Percentiles rank a stretch among this genome's conserved stretches.
Evolutionary conservation across 1,140 invertebrate species (phyloP).

Genomic region (Berghia stephanieae): DNA sequence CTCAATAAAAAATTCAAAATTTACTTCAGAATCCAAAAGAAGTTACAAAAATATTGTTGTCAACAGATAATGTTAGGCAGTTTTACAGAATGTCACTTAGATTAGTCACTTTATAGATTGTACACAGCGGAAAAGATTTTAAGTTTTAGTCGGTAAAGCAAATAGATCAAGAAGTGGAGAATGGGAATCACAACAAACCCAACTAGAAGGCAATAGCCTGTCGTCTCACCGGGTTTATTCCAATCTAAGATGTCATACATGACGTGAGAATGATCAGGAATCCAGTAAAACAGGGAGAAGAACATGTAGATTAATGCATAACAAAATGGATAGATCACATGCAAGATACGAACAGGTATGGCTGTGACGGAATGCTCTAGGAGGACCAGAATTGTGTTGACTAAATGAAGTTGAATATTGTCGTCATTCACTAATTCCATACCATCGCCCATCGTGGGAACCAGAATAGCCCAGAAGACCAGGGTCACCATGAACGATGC

Average conservation of each 20-base stretch:
- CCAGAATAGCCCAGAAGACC: conserved; percentile 49
- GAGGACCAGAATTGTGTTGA: conserved; percentile 51
- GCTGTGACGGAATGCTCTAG: conserved; percentile 46
- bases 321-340: conserved; percentile 45
- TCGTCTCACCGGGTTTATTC: conserved; percentile 47
- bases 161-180: conserved; percentile 47
- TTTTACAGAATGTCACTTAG: too few species aligned
- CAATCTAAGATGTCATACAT: conserved; percentile 58
- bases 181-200: conserved; percentile 51
- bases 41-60: too few species aligned
- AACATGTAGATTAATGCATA: conserved; percentile 49
- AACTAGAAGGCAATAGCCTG: conserved; percentile 38
- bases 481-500: conserved; percentile 49
- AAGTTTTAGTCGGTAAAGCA: conserved; percentile 46
- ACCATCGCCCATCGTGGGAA: conserved; percentile 30
- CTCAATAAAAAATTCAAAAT: too few species aligned
- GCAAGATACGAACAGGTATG: conserved; percentile 47
- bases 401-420: conserved; percentile 49
- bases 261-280: conserved; percentile 47
- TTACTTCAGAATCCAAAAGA: too few species aligned
- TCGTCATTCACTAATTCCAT: neutral
- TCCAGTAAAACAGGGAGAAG: conserved; percentile 55
- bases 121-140: too few species aligned
- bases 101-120: too few species aligned
- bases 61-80: too few species aligned